These are phyloP conservation scores for Sus cebifrons DNA, from an alignment of 2,797 vertebrate genomes.

Conservation along the genomic window DNA sequence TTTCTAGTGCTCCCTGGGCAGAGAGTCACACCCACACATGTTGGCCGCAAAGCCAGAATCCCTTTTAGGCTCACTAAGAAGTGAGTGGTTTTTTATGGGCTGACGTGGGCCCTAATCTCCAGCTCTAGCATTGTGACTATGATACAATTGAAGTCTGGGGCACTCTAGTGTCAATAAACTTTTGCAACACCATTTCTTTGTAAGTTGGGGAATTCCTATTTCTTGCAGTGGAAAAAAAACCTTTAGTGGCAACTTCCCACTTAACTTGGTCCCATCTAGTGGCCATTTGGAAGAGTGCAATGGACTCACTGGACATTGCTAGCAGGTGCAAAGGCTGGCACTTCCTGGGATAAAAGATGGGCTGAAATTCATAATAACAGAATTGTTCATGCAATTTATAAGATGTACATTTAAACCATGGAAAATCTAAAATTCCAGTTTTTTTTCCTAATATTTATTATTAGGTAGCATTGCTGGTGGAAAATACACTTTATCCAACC, in stretches of 20 bases:
- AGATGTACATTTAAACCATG: not conserved
- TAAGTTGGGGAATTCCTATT: not conserved
- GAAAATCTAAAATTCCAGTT: not conserved
- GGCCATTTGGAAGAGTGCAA: constrained; percentile 67
- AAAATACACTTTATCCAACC: constrained; percentile 27
- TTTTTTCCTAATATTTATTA: not conserved
- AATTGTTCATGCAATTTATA: not conserved
- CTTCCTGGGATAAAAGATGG: not conserved
- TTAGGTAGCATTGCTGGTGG: constrained; percentile 6
- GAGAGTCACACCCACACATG: not conserved
- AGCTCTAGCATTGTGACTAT: not conserved
- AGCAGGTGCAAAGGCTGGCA: constrained; percentile 66
- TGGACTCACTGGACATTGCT: accelerated
- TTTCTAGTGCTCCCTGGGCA: not conserved
- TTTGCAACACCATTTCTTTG: not conserved
- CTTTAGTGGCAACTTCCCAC: constrained; percentile 4
- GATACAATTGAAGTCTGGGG: not conserved
- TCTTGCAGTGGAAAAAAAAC: not conserved
- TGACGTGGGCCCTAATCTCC: not conserved
- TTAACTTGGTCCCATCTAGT: constrained; percentile 80
- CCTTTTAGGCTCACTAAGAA: not conserved
- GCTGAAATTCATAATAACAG: not conserved
- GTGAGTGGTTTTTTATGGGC: not conserved
- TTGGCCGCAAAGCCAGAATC: not conserved
- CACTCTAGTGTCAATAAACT: not conserved